These are phyloP conservation scores for Calephelis virginiensis DNA, from an alignment of 1,140 invertebrate species.

Conservation along the genomic window DNA sequence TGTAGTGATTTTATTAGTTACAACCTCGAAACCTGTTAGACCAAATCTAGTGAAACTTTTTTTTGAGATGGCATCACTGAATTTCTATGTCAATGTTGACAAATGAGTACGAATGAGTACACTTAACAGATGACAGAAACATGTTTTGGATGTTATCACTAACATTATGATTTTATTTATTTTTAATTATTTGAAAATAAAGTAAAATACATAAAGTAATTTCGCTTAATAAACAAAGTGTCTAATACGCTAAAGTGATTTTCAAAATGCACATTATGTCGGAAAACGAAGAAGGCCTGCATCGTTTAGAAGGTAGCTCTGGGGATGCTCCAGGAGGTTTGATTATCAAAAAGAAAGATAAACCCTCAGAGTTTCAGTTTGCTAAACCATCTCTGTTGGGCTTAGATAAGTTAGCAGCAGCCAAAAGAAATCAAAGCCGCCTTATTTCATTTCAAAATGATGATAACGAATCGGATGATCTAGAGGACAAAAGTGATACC, in stretches of 20 bases:
- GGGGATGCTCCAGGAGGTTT: conserved; percentile 87
- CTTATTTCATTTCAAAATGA: conserved; percentile 83
- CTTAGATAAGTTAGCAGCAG: conserved; percentile 91
- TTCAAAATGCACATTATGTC: conserved; percentile 38
- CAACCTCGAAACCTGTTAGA: too few species aligned
- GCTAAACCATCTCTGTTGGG: conserved; percentile 90
- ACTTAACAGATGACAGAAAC: too few species aligned
- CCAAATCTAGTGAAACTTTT: too few species aligned
- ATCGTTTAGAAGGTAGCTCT: conserved; percentile 91
- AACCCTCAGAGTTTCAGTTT: conserved; percentile 86
- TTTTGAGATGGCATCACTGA: too few species aligned
- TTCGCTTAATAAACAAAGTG: background rate
- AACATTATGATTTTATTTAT: too few species aligned
- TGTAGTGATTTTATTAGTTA: too few species aligned
- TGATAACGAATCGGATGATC: conserved; percentile 79
- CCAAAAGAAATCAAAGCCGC: conserved; percentile 83
- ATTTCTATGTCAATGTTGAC: too few species aligned
- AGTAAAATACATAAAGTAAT: background rate
- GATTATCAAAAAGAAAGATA: conserved; percentile 88
- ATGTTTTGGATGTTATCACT: too few species aligned
- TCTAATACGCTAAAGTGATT: background rate
- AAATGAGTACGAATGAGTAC: too few species aligned
- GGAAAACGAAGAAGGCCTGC: conserved; percentile 80
- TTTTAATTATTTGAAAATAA: too few species aligned
- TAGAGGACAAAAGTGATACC: conserved; percentile 48